Conservation (phyloP, 37 sponge, comb jelly and placozoan species). For the Spongilla lacustris region DNA sequence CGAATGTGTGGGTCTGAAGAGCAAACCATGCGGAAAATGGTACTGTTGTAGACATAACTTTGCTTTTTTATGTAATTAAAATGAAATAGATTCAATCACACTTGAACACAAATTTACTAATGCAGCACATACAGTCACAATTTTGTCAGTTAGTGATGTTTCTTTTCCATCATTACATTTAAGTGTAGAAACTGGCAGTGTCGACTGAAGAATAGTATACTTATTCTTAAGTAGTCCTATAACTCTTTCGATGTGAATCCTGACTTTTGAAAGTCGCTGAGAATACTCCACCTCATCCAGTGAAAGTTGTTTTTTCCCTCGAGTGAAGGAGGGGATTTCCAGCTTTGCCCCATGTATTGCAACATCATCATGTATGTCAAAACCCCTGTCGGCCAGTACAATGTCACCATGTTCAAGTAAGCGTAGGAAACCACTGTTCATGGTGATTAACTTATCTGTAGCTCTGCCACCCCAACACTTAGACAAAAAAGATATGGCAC, state of each 20-base stretch:
- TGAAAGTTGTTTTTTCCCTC: slow-evolving; percentile 38
- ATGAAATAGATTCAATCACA: neutral
- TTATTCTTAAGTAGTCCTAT: slow-evolving; percentile 47
- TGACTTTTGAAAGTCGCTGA: slow-evolving; percentile 15
- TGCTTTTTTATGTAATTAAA: neutral
- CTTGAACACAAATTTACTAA: slow-evolving; percentile 17
- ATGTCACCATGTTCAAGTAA: slow-evolving; percentile 36
- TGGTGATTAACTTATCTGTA: slow-evolving; percentile 36
- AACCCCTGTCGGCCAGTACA: slow-evolving; percentile 46
- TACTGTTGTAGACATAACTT: neutral
- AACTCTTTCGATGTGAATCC: slow-evolving; percentile 53
- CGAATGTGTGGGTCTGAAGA: slow-evolving; percentile 1
- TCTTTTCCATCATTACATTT: slow-evolving; percentile 17
- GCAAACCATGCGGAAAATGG: neutral
- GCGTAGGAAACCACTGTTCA: slow-evolving; percentile 39
- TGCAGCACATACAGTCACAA: slow-evolving; percentile 45
- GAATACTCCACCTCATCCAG: slow-evolving; percentile 41
- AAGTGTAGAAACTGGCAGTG: neutral
- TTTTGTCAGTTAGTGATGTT: slow-evolving; percentile 27
- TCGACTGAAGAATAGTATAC: slow-evolving; percentile 28
- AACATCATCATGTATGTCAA: slow-evolving; percentile 42
- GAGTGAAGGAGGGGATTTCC: slow-evolving; percentile 47
- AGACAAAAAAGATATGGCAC: slow-evolving; percentile 23
- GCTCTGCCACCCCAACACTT: slow-evolving; percentile 48
- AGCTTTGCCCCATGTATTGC: slow-evolving; percentile 35